Conservation (phyloP, 2,113 vertebrate species). For the Vidua chalybeata region DNA sequence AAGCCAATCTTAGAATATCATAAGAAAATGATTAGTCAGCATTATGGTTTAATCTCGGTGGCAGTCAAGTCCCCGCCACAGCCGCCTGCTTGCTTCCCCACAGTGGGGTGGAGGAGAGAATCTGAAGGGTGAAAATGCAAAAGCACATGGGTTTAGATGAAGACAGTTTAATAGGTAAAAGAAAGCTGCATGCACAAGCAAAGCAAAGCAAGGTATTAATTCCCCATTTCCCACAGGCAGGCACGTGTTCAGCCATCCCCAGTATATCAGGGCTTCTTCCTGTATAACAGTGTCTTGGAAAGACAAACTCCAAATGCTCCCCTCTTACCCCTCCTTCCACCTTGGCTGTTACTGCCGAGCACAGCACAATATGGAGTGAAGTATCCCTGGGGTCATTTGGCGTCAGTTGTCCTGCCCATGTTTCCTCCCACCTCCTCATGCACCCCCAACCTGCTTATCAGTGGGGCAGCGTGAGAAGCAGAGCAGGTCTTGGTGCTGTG, state of each 20-base stretch:
- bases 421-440: neutral
- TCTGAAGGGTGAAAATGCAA: neutral
- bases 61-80: neutral
- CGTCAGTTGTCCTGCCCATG: neutral
- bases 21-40: neutral
- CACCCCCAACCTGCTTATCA: neutral
- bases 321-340: neutral
- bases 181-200: neutral
- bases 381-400: neutral
- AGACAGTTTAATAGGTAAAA: neutral
- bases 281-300: rapidly evolving
- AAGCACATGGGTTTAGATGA: rapidly evolving
- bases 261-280: neutral
- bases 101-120: neutral
- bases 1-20: neutral
- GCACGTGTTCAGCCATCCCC: neutral
- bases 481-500: neutral
- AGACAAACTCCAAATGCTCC: neutral
- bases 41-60: rapidly evolving
- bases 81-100: rapidly evolving
- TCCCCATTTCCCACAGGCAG: neutral
- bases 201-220: neutral
- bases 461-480: neutral
- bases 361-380: rapidly evolving
- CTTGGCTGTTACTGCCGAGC: neutral